Evolutionary conservation across 1,140 invertebrate species (phyloP), one percentile per base, ranked within the genome.

Genomic region (Chymomyza costata): DNA sequence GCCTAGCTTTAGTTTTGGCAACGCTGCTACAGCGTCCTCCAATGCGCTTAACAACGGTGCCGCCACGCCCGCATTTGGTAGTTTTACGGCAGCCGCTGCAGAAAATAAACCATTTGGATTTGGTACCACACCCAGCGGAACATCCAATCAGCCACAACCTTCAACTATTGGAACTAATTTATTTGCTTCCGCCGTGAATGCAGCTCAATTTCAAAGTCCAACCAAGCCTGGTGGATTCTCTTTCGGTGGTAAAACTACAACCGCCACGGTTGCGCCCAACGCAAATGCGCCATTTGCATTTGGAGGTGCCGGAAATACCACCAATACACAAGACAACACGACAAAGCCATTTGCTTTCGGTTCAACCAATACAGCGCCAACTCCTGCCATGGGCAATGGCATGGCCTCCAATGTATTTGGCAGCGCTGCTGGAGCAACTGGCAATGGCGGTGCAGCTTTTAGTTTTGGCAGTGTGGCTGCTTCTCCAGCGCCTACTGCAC

Each of bases 91-190:
- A 25, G 19, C 52, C 13, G 31, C 64, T 6, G 6, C 45, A 6
- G 14, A 37, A 8, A 69, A 16, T 51, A 81, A 80, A 43, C 64
- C 69, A 1, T 80, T 80, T 45, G 30, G 46, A 6, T 74, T 81
- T 51, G 73, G 64, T n/a, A 21, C 16, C 2, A 11, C n/a, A 50
- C 6, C 1, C 44, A 1, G 32, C 45, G 16, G 28, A 3, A 11
- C 30, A 11, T 10, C 18, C 3, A 18, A 8, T 8, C 30, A 35
- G 30, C 2, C 52, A n/a, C 5, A 38, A 5, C 3, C 21, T 0
- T 17, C 38, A 1, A 6, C 25, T 2, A 32, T 70, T 10, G 67
- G 71, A 1, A 54, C 62, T 1, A 80, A 64, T 16, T 16, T 78
- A 0, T 78, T 80, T 28, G 58, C 66, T 11, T 71, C 11, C 19